phyloP scores from a whole-genome alignment of 1,140 invertebrate genomes.

The Planococcus citri region DNA sequence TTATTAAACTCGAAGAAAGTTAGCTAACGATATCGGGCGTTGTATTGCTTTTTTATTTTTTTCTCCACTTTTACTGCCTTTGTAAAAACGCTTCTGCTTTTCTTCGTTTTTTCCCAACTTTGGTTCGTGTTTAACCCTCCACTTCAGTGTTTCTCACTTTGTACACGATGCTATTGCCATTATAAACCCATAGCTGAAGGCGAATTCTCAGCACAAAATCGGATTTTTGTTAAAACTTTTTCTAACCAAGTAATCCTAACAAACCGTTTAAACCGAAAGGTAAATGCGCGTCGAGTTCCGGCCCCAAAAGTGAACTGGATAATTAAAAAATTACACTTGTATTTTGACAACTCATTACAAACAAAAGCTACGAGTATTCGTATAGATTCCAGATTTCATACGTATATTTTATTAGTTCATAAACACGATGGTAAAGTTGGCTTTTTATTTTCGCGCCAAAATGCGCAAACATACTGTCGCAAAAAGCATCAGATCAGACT shows the following conservation, averaged over 20 bases:
- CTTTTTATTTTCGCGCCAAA: background rate
- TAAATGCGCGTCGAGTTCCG: background rate
- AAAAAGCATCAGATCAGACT: background rate
- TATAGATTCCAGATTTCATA: too few species aligned
- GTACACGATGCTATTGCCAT: background rate
- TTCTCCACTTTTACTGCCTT: background rate
- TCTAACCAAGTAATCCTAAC: background rate
- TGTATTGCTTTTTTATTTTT: background rate
- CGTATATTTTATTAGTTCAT: background rate
- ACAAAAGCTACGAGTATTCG: background rate
- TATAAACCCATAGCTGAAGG: background rate
- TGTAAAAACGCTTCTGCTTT: background rate
- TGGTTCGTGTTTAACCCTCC: background rate
- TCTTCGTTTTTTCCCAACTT: background rate
- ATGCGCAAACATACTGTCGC: background rate
- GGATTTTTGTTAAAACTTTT: background rate
- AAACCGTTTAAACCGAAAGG: background rate
- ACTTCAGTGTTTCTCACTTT: background rate
- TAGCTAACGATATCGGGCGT: background rate
- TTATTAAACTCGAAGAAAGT: background rate
- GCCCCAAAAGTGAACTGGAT: background rate
- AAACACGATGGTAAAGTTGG: background rate
- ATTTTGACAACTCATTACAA: background rate
- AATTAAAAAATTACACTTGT: background rate
- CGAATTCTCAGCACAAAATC: background rate